Evolutionary conservation across 2,113 vertebrate genomes (phyloP).

Genomic region (Rissa tridactyla): DNA sequence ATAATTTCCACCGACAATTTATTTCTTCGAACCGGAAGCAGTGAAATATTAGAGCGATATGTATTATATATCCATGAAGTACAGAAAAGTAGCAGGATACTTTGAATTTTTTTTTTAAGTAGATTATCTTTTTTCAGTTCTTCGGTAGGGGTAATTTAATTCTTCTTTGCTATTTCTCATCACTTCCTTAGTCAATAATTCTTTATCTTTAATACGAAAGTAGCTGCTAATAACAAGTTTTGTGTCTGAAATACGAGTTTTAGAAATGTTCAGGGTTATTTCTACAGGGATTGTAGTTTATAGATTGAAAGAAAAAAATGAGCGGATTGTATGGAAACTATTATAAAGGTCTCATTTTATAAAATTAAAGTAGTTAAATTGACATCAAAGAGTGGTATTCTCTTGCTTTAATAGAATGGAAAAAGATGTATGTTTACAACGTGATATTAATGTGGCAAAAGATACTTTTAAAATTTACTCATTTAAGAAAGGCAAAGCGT

Average conservation of each 20-base stretch:
- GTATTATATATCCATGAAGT: background rate
- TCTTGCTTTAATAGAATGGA: background rate
- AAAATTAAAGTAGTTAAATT: conserved; percentile 21
- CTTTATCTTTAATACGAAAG: conserved; percentile 27
- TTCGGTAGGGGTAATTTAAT: background rate
- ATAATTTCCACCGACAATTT: background rate
- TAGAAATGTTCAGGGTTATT: background rate
- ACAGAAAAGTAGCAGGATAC: background rate
- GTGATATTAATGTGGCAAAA: background rate
- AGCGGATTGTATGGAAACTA: background rate
- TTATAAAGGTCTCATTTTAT: background rate
- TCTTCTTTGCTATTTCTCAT: conserved; percentile 1
- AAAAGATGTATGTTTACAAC: background rate
- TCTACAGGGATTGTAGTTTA: background rate
- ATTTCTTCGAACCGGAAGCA: background rate
- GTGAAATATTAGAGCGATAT: background rate
- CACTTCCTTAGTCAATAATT: conserved; percentile 14
- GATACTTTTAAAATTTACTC: background rate
- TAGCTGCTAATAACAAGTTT: background rate
- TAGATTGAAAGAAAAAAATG: background rate
- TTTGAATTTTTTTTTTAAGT: background rate
- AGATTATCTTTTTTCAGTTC: background rate
- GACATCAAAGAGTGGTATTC: background rate
- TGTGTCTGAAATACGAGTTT: background rate
- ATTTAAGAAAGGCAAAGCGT: background rate